Percentiles rank a stretch among this genome's conserved stretches.
These are phyloP conservation scores for Alloscopus bannaensis DNA, from an alignment of 2,888 invertebrate genomes.

Conservation along the genomic window DNA sequence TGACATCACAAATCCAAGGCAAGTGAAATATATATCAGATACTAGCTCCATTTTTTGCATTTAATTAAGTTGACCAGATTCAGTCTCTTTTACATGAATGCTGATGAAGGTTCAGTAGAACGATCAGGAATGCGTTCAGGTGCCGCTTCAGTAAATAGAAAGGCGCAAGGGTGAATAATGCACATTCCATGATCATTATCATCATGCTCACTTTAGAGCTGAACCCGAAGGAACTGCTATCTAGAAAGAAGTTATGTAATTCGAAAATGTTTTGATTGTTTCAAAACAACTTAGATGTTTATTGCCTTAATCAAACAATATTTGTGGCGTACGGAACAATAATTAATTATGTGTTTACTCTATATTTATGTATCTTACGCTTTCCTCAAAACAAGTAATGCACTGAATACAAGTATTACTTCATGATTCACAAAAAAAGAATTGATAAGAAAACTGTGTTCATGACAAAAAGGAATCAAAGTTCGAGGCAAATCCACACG, in stretches of 20 bases:
- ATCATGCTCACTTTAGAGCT: neutral
- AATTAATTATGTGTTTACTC: too few relatives aligned
- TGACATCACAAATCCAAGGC: neutral
- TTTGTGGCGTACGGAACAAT: too few relatives aligned
- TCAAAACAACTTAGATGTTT: too few relatives aligned
- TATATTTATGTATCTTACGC: too few relatives aligned
- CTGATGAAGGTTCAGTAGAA: neutral
- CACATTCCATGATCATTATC: neutral
- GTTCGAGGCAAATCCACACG: neutral
- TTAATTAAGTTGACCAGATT: neutral
- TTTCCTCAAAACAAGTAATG: too few relatives aligned
- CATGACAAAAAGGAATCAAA: neutral
- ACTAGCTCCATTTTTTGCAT: neutral
- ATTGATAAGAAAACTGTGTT: neutral
- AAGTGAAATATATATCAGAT: too few relatives aligned
- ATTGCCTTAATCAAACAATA: too few relatives aligned
- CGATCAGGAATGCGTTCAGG: too few relatives aligned
- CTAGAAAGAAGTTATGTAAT: neutral
- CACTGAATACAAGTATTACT: too few relatives aligned
- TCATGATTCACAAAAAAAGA: neutral
- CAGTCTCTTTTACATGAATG: neutral
- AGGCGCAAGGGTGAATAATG: neutral
- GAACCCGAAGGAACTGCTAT: neutral
- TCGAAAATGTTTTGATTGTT: too few relatives aligned
- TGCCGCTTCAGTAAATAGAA: neutral